Evolutionary conservation across 2,888 invertebrate species (phyloP).

Genomic region (Laothoe populi): DNA sequence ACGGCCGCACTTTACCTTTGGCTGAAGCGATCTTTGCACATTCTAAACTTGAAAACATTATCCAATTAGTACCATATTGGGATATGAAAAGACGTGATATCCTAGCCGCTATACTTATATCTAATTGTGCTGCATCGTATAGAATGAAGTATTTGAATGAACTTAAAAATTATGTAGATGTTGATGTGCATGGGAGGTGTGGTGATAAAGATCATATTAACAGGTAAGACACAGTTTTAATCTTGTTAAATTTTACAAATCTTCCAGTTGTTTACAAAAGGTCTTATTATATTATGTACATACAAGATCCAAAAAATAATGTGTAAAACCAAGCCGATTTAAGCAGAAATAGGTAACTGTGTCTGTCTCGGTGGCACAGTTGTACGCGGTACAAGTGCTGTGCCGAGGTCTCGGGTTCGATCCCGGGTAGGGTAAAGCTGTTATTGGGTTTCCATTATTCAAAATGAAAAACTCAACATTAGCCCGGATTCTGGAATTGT

Average conservation of each 20-base stretch:
- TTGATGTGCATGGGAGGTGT: constrained; percentile 85
- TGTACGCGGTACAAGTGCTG: too few relatives aligned
- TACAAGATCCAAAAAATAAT: too few relatives aligned
- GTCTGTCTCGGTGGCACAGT: too few relatives aligned
- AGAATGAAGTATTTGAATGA: constrained; percentile 82
- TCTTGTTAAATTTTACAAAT: not conserved
- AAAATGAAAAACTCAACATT: too few relatives aligned
- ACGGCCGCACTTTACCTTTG: constrained; percentile 83
- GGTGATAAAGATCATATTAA: constrained; percentile 50
- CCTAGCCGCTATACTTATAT: constrained; percentile 83
- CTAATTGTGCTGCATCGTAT: constrained; percentile 80
- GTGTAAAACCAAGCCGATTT: too few relatives aligned
- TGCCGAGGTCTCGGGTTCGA: too few relatives aligned
- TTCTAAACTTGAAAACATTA: constrained; percentile 37
- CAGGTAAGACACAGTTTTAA: constrained; percentile 34
- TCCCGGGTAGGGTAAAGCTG: too few relatives aligned
- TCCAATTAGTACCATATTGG: constrained; percentile 64
- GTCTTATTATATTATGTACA: not conserved
- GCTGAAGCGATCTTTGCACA: constrained; percentile 36
- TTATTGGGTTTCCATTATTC: too few relatives aligned
- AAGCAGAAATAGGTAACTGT: too few relatives aligned
- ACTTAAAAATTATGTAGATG: constrained; percentile 84
- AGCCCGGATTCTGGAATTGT: too few relatives aligned
- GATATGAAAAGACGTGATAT: constrained; percentile 71
- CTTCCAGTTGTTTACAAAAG: not conserved